Conservation (phyloP, 2,888 invertebrate genomes). For the Lottia scabra region DNA sequence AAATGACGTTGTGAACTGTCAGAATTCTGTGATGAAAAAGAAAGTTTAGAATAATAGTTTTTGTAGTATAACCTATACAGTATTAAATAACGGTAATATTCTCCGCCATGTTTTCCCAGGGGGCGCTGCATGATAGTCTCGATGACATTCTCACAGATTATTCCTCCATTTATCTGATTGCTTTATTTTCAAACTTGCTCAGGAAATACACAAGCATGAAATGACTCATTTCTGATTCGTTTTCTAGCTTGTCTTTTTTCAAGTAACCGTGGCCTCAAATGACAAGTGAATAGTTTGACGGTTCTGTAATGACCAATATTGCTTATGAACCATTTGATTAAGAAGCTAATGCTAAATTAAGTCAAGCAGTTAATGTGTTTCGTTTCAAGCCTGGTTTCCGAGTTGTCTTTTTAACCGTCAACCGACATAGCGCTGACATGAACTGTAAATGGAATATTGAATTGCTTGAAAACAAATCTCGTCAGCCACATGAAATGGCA, state of each 20-base stretch:
- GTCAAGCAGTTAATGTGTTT: conserved; percentile 7
- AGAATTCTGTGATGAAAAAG: not conserved
- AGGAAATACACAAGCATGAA: conserved; percentile 7
- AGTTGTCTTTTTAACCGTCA: conserved; percentile 5
- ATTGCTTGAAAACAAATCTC: conserved; percentile 3
- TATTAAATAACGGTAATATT: conserved; percentile 5
- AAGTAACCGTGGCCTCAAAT: not conserved
- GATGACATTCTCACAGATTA: conserved; percentile 5
- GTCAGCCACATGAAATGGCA: not conserved
- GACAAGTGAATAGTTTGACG: conserved; percentile 3
- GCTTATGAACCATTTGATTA: conserved; percentile 4
- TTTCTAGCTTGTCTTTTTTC: not conserved
- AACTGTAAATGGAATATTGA: conserved; percentile 7
- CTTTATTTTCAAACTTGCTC: conserved; percentile 7
- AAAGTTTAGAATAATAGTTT: conserved; percentile 5
- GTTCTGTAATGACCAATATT: conserved; percentile 2
- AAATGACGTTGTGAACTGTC: not conserved
- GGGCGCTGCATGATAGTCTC: not conserved
- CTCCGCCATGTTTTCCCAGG: not conserved
- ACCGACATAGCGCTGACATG: conserved; percentile 1
- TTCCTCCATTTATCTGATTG: conserved; percentile 6
- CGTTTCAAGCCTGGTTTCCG: not conserved
- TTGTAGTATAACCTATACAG: conserved; percentile 4
- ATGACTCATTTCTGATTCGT: conserved; percentile 3
- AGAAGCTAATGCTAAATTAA: conserved; percentile 4